These are phyloP conservation scores for Stigmatopora argus DNA, from an alignment of 2,113 vertebrate species.

Conservation along the genomic window DNA sequence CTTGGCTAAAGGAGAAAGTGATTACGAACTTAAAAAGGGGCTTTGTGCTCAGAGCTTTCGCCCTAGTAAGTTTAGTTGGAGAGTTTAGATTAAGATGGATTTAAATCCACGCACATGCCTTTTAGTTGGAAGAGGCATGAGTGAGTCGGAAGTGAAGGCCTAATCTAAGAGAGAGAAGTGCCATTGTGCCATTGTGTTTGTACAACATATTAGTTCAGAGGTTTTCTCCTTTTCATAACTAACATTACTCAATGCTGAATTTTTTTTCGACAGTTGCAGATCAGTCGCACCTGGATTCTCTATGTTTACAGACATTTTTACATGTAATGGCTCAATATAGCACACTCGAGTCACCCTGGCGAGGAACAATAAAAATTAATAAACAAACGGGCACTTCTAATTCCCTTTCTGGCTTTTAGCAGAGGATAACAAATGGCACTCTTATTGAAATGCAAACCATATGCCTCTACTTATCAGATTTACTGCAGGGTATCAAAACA, in stretches of 20 bases:
- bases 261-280: neutral
- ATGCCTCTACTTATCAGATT: conserved; percentile 62
- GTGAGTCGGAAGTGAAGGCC: neutral
- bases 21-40: conserved; percentile 80
- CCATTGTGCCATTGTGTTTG: neutral
- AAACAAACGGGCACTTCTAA: conserved; percentile 42
- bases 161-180: conserved; percentile 22
- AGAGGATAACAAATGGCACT: conserved; percentile 56
- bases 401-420: conserved; percentile 42
- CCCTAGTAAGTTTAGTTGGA: conserved; percentile 67
- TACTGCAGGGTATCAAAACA: conserved; percentile 63
- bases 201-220: conserved; percentile 4
- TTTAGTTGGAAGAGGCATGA: conserved; percentile 36
- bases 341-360: neutral
- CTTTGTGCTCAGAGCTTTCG: conserved; percentile 71
- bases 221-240: neutral
- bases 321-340: conserved; percentile 2
- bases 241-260: neutral
- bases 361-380: conserved; percentile 25
- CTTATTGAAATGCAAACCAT: conserved; percentile 65
- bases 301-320: neutral
- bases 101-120: conserved; percentile 50
- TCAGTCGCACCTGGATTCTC: neutral
- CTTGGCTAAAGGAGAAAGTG: conserved; percentile 77
- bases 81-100: conserved; percentile 64